A percentile compares a stretch with the other conserved stretches of the same genome.
Conservation (phyloP, 2,888 invertebrate genomes). For the Rugalucina vietnamica region DNA sequence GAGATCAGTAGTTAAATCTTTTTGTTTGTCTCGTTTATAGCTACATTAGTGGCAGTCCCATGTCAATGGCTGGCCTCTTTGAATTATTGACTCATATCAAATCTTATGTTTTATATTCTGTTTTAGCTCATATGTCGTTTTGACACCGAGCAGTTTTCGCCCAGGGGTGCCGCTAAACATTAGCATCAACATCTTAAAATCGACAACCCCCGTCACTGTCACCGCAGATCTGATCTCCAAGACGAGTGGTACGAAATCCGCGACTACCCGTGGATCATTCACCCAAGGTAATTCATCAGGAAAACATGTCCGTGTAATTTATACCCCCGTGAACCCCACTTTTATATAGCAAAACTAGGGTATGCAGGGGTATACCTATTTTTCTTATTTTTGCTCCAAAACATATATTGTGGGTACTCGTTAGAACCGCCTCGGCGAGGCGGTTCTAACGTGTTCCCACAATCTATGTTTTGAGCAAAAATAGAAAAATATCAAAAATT, state of each 20-base stretch:
- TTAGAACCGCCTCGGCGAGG: background rate
- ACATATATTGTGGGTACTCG: background rate
- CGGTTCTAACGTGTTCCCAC: background rate
- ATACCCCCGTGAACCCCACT: no score
- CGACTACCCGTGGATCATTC: constrained; percentile 52
- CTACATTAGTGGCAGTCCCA: no score
- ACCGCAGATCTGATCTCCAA: constrained; percentile 54
- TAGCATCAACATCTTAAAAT: constrained; percentile 81
- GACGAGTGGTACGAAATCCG: constrained; percentile 27
- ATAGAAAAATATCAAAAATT: no score
- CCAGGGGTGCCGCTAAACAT: constrained; percentile 82
- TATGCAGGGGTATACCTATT: no score
- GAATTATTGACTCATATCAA: background rate
- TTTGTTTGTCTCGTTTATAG: background rate
- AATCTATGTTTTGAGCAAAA: background rate
- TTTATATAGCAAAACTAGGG: no score
- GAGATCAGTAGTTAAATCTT: background rate
- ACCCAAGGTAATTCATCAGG: constrained; percentile 49
- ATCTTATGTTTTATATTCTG: background rate
- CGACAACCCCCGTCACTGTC: constrained; percentile 55
- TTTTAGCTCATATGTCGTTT: constrained; percentile 77
- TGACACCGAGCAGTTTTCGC: constrained; percentile 81
- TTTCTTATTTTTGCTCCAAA: no score
- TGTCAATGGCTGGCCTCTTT: background rate
- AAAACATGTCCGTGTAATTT: background rate